A percentile compares a stretch with the other conserved stretches of the same genome.
Evolutionary conservation across 2,797 vertebrate species (phyloP).

Genomic region (Buphagus erythrorhynchus): DNA sequence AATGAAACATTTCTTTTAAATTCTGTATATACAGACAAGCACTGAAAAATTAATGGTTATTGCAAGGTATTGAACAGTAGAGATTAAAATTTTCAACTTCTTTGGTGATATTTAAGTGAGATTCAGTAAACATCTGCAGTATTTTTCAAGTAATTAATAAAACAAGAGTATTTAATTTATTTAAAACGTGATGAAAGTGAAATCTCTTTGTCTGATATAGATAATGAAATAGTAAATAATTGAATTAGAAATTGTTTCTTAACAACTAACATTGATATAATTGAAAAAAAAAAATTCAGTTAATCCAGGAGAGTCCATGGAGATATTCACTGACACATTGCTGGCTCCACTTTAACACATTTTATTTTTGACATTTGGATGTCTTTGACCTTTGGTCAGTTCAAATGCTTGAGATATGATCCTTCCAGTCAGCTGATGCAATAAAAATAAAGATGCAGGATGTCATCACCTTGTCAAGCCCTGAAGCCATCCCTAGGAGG

Average conservation of each 20-base stretch:
- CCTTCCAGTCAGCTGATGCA: background rate
- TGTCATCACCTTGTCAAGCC: background rate
- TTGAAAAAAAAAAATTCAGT: background rate
- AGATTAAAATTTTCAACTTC: background rate
- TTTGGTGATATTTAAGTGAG: background rate
- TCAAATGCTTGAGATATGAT: background rate
- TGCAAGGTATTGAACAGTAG: background rate
- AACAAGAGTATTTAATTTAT: background rate
- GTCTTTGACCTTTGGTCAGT: background rate
- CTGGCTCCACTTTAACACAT: background rate
- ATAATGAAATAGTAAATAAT: background rate
- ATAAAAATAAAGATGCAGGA: background rate
- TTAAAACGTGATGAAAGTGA: background rate
- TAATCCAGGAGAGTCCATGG: background rate
- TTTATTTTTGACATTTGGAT: background rate
- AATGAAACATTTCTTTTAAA: background rate
- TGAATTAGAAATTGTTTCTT: background rate
- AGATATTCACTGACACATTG: background rate
- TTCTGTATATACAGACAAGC: background rate
- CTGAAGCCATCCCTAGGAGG: background rate
- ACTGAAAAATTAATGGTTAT: background rate
- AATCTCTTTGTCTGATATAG: background rate
- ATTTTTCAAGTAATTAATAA: background rate
- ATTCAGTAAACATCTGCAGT: background rate
- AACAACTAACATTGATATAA: background rate